These are phyloP conservation scores for Portunus trituberculatus DNA, from an alignment of 1,140 invertebrate genomes.

Conservation along the genomic window DNA sequence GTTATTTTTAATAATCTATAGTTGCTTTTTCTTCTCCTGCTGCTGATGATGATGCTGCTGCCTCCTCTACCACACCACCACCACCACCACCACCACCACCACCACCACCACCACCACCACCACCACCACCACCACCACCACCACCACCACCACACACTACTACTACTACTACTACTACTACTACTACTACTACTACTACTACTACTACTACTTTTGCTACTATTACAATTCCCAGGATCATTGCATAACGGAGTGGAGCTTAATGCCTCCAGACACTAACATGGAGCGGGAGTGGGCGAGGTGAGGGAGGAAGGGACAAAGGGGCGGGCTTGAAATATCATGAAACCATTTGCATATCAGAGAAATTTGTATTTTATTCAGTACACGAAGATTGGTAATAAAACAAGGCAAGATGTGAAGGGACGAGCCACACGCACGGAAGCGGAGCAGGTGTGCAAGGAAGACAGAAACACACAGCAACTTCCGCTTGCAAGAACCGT, in stretches of 20 bases:
- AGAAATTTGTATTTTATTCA: not conserved
- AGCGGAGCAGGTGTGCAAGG: not conserved
- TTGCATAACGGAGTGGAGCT: too few relatives aligned
- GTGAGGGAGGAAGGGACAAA: too few relatives aligned
- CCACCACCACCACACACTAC: not conserved
- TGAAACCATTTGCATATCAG: not conserved
- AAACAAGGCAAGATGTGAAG: not conserved
- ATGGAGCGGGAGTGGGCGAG: too few relatives aligned
- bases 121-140: too few relatives aligned
- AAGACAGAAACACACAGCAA: not conserved
- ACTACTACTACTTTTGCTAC: constrained; percentile 13
- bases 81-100: too few relatives aligned
- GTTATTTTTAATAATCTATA: too few relatives aligned
- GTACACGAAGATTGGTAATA: not conserved
- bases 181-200: constrained; percentile 22
- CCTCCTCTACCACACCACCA: too few relatives aligned
- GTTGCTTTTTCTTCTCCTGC: too few relatives aligned
- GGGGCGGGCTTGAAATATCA: not conserved
- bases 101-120: too few relatives aligned
- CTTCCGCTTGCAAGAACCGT: not conserved
- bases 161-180: constrained; percentile 14
- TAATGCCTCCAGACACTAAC: too few relatives aligned
- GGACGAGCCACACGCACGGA: not conserved
- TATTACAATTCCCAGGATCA: not conserved
- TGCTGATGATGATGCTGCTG: too few relatives aligned